Base-by-base conservation (phyloP, 2,888 invertebrate genomes). In the Dolichomitus sp. region DNA sequence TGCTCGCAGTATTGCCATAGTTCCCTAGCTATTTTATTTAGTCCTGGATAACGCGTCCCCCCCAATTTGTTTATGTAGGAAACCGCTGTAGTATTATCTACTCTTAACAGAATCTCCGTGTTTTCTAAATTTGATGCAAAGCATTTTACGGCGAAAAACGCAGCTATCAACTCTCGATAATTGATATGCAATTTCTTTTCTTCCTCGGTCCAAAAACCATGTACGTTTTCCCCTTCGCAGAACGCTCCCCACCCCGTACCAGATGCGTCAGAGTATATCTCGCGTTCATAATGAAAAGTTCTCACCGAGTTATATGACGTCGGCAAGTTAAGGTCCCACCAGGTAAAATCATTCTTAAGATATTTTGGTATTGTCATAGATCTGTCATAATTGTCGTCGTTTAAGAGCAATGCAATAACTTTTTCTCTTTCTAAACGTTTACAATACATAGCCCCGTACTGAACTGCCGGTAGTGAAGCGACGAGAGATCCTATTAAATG, bases 211-310 rank as follows among this genome's bases (percentile, higher is more conserved):
- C 87, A 87, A 33, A 54, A 70, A 19, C 82, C 84, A 19, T 78
- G 80, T 37, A 75, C 80, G 12, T 12, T 63, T 40, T 66, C 54
- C 0, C 70, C 45, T 2, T 69, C 74, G 45, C 80, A 80, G n/a
- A 54, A 66, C 2, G 80, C 81, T 3, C 83, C 84, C 75, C 82
- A 86, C 2, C 78, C 84, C 17, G 80, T 61, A 14, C 45, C 5
- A 0, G 81, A 86, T 0, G 84, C 74, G 30, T 83, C 84, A 0
- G 83, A 83, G 37, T 80, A 83, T n/a, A 85, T 84, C 78, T 77
- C 78, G 12, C 54, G 54, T 19, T 27, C 11, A 12, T 27, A 19
- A 42, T 54, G n/a, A 9, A 48, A 66, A 52, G 76, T 1, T 68
- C 52, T 6, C 37, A 19, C 5, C 14, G 57, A 12, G 50, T 78